These are phyloP conservation scores for Mobula birostris DNA, from an alignment of 2,113 vertebrate genomes.

Conservation along the genomic window DNA sequence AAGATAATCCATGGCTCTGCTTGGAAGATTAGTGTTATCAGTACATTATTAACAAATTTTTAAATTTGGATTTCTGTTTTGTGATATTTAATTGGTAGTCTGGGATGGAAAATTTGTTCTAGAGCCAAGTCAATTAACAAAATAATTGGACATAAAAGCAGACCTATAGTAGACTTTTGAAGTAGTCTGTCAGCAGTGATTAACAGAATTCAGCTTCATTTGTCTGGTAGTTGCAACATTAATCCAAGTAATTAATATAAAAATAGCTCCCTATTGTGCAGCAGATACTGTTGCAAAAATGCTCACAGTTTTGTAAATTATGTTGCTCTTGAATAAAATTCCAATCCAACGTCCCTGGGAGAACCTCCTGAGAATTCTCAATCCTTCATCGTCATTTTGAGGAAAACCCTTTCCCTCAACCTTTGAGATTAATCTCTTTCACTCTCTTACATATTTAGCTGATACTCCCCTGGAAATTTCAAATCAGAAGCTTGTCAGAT, in stretches of 20 bases:
- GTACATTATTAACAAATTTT: not conserved
- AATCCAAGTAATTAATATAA: not conserved
- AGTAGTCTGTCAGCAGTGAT: not conserved
- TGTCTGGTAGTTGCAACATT: not conserved
- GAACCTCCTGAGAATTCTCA: not conserved
- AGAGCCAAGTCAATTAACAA: not conserved
- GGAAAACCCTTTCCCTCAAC: not conserved
- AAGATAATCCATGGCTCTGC: not conserved
- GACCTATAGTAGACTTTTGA: not conserved
- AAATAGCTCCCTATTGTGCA: not conserved
- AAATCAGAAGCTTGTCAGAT: not conserved
- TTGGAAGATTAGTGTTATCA: not conserved
- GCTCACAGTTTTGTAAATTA: not conserved
- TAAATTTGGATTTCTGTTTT: not conserved
- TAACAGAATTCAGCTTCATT: not conserved
- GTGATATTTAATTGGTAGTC: not conserved
- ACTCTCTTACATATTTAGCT: not conserved
- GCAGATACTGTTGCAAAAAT: not conserved
- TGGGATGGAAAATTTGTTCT: not conserved
- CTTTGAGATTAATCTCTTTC: not conserved
- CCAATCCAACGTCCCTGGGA: not conserved
- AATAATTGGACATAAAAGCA: not conserved
- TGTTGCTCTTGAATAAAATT: not conserved
- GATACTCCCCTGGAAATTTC: not conserved
- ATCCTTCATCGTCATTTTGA: not conserved